These are phyloP conservation scores for Turritopsis rubra DNA, from an alignment of 30 jellyfish, hydroid and myxozoan species.

Conservation along the genomic window DNA sequence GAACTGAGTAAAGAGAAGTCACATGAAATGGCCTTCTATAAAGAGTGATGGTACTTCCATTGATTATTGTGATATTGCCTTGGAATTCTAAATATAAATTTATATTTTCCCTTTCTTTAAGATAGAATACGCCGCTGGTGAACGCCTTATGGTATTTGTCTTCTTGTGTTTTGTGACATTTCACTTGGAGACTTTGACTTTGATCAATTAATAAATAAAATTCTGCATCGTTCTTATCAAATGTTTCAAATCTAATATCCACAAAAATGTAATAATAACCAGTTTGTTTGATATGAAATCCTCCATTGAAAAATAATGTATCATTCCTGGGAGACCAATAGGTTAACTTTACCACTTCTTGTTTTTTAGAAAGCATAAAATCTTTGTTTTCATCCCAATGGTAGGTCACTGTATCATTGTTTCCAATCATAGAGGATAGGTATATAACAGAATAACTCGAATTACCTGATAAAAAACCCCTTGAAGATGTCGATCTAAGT, in stretches of 20 bases:
- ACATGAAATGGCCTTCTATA: not conserved
- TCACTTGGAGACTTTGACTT: not conserved
- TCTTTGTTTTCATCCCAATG: not conserved
- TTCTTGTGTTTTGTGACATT: not conserved
- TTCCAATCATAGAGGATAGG: not conserved
- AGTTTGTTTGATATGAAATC: slow-evolving; percentile 8
- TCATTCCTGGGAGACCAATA: not conserved
- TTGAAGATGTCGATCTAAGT: not conserved
- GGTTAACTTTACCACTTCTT: not conserved
- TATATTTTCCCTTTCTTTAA: slow-evolving; percentile 2
- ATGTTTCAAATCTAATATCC: not conserved
- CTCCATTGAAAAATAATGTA: slow-evolving; percentile 4
- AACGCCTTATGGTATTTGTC: not conserved
- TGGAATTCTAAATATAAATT: not conserved
- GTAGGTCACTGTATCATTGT: not conserved
- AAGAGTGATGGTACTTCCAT: not conserved
- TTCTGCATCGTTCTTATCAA: not conserved
- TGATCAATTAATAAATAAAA: not conserved
- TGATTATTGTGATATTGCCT: not conserved
- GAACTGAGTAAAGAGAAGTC: not conserved
- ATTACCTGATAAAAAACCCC: not conserved
- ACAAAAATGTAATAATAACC: slow-evolving; percentile 10
- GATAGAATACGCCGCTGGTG: not conserved
- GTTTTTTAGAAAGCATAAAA: not conserved
- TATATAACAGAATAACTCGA: slow-evolving; percentile 1